Base-by-base conservation (phyloP, 2,797 vertebrate genomes). In the Microctenopoma stevenorrisi region DNA sequence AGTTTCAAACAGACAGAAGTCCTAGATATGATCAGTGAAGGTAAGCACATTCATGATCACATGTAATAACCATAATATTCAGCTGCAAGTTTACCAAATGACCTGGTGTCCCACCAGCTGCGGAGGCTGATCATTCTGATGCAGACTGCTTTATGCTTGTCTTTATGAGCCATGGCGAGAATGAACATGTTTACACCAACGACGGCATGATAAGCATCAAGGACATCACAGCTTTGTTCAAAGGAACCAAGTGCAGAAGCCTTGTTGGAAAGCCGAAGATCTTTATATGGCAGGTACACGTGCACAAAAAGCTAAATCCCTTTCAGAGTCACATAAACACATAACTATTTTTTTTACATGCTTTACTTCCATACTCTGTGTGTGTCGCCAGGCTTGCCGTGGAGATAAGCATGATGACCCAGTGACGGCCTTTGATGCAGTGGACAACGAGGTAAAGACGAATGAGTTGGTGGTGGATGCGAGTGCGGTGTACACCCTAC, bases 231-330 rank as follows among this genome's bases (percentile, higher is more conserved):
- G 76, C 88, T 51, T 83, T 94, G 88, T 99, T 99, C 86, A 97
- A 92, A 88, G 98, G 98, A 79, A 92, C 97, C 86, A 93, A 91
- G 35, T 99, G 98, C 83, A 87, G 0, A 47, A 96, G 94, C 76
- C 94, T 99, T 16, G 94, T 94, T 9, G 98, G 98, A 25, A 99
- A 99, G 81, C 98, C 98, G 0, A 99, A 99, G 93, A 96, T 99
- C 87, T 99, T 99, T 72, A 89, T 99, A 72, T 86, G 98, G 64
- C 98, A 99, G 97, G 98, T 99, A 78, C 2, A 18, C 9, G 4
- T 18, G 30, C 35, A 18, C 0, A n/a, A 1, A 71, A 52, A 1
- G 3, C 7, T 10, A 46, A 43, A 46, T 7, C 0, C 3, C 37
- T 38, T 38, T 38, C 11, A 38, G 37, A 38, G 12, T 12, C 37